Evolutionary conservation across 2,113 vertebrate species (phyloP).

Genomic region (Prunella fulvescens): DNA sequence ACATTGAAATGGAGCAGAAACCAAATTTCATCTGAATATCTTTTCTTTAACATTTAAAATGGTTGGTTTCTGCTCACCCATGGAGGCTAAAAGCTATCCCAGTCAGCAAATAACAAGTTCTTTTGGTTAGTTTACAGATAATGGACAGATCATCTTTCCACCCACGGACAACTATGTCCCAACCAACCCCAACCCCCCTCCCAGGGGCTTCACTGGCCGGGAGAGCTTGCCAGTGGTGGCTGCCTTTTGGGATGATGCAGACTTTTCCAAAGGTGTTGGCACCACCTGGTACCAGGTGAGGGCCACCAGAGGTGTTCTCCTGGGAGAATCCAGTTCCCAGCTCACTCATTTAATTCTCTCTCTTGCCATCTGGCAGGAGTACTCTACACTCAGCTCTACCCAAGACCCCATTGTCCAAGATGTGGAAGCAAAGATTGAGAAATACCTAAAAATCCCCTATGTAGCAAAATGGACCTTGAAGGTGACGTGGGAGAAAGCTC

Average conservation of each 20-base stretch:
- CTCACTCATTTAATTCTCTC: background rate
- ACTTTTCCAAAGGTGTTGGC: conserved; percentile 67
- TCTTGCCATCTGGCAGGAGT: conserved; percentile 33
- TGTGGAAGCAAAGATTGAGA: conserved; percentile 61
- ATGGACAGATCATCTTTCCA: conserved; percentile 77
- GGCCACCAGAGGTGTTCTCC: background rate
- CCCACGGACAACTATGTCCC: conserved; percentile 44
- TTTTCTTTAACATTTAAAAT: background rate
- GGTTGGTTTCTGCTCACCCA: background rate
- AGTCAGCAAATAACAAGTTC: background rate
- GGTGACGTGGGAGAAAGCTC: conserved; percentile 69
- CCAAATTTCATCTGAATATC: background rate
- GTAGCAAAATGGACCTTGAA: conserved; percentile 75
- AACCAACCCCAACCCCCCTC: conserved; percentile 65
- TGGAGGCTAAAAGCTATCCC: background rate
- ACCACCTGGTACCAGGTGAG: conserved; percentile 74
- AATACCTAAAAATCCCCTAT: conserved; percentile 29
- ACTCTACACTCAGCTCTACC: conserved; percentile 17
- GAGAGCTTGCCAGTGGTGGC: conserved; percentile 62
- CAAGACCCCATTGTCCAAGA: background rate
- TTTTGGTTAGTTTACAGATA: conserved; percentile 77
- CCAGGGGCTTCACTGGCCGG: conserved; percentile 20
- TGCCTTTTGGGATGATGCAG: conserved; percentile 76
- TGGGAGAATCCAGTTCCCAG: background rate
- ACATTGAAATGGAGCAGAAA: background rate